Percentiles rank a stretch among this genome's conserved stretches.
Conservation (phyloP, 2,888 invertebrate species). For the Taenaris catops region DNA sequence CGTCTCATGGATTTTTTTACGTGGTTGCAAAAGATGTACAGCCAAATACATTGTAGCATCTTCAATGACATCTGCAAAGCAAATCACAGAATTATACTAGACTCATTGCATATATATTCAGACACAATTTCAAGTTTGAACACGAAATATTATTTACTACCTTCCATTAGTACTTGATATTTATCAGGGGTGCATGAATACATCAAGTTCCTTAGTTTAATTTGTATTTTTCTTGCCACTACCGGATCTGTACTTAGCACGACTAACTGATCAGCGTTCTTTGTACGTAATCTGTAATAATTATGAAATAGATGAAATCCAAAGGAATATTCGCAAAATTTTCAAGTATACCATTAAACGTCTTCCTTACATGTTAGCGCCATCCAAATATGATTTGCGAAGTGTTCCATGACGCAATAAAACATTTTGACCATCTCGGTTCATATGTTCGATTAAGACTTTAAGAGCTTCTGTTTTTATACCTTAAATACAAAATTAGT, state of each 20-base stretch:
- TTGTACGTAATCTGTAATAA: conserved; percentile 42
- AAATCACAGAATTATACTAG: no score
- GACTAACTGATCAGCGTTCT: conserved; percentile 47
- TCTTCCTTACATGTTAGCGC: conserved; percentile 41
- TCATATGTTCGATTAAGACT: conserved; percentile 41
- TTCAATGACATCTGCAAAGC: conserved; percentile 54
- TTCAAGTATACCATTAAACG: background rate
- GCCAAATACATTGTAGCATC: conserved; percentile 56
- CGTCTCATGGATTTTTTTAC: conserved; percentile 39
- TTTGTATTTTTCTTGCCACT: conserved; percentile 56
- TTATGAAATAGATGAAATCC: background rate
- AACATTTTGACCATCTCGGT: conserved; percentile 36
- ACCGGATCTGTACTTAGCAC: conserved; percentile 50
- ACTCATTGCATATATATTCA: no score
- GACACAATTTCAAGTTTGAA: background rate
- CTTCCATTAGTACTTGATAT: conserved; percentile 40
- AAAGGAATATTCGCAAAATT: background rate
- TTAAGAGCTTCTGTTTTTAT: conserved; percentile 51
- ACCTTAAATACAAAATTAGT: conserved; percentile 34
- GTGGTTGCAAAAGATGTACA: conserved; percentile 49
- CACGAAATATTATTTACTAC: conserved; percentile 27
- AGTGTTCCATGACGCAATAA: conserved; percentile 56
- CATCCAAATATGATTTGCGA: conserved; percentile 47
- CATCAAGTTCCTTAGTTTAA: conserved; percentile 52
- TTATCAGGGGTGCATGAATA: conserved; percentile 34